Conservation (phyloP, 2,888 invertebrate genomes). For the Ichneumoninae sp. region DNA sequence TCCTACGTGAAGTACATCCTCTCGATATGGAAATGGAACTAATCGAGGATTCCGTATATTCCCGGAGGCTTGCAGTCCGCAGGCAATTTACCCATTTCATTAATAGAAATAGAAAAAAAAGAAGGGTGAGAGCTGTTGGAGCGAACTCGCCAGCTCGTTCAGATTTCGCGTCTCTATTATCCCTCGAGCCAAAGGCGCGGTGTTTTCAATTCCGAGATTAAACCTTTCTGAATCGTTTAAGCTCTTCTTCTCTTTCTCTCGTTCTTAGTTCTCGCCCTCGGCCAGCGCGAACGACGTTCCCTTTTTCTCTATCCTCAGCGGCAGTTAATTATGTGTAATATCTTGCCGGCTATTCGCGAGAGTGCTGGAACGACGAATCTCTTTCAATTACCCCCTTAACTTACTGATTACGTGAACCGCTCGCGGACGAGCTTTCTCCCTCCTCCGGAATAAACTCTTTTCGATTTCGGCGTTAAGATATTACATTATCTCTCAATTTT, state of each 20-base stretch:
- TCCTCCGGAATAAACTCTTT: conserved; percentile 47
- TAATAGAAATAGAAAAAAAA: conserved; percentile 18
- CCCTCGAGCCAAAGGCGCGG: conserved; percentile 56
- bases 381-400: conserved; percentile 64
- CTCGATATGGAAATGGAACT: neutral
- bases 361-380: conserved; percentile 53
- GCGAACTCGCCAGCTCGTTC: conserved; percentile 43
- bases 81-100: conserved; percentile 56
- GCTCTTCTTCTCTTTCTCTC: conserved; percentile 50
- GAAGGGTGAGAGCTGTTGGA: conserved; percentile 4
- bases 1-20: neutral
- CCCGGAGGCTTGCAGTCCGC: conserved; percentile 30
- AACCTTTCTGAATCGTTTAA: conserved; percentile 63
- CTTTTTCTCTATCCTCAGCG: conserved; percentile 51
- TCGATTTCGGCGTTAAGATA: conserved; percentile 27
- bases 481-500: conserved; percentile 44
- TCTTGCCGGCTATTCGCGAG: conserved; percentile 61
- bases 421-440: conserved; percentile 41
- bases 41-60: conserved; percentile 34
- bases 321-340: conserved; percentile 67
- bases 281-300: conserved; percentile 44
- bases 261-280: conserved; percentile 24
- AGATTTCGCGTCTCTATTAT: conserved; percentile 64
- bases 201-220: conserved; percentile 66
- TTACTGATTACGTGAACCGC: conserved; percentile 63